Conservation (phyloP, 2,113 vertebrate genomes). For the Chunga burmeisteri region DNA sequence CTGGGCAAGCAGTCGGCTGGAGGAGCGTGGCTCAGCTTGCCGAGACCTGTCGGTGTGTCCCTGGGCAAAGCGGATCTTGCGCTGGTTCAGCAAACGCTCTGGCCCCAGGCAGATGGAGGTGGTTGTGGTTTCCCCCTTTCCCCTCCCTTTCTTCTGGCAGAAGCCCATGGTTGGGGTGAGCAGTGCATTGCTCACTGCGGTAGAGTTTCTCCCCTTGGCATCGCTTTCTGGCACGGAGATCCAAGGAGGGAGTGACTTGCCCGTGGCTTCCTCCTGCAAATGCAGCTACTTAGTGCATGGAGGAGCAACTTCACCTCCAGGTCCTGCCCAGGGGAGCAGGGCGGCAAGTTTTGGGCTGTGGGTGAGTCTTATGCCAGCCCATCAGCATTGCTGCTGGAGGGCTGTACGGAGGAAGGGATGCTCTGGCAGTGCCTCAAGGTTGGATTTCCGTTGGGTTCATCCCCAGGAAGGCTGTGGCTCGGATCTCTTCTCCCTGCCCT, state of each 20-base stretch:
- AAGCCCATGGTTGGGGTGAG: slow-evolving; percentile 46
- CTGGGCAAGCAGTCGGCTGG: neutral
- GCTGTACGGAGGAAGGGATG: neutral
- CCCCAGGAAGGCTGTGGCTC: neutral
- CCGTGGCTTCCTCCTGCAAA: neutral
- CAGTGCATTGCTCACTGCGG: slow-evolving; percentile 38
- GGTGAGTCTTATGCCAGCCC: accelerated
- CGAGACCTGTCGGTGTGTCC: neutral
- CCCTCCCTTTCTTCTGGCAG: slow-evolving; percentile 61
- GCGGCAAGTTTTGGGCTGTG: neutral
- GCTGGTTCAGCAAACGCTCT: slow-evolving; percentile 35
- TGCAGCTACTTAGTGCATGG: neutral
- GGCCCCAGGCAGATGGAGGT: slow-evolving; percentile 19
- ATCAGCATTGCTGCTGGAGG: neutral
- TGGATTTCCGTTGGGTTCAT: slow-evolving; percentile 13
- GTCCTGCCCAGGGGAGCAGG: neutral
- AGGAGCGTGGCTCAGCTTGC: slow-evolving; percentile 41
- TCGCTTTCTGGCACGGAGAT: neutral
- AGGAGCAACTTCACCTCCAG: neutral
- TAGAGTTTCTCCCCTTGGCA: slow-evolving; percentile 62
- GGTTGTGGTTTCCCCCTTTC: slow-evolving; percentile 57
- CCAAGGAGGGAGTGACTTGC: slow-evolving; percentile 24
- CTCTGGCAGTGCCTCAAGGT: neutral
- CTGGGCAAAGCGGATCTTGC: neutral
- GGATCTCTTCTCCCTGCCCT: neutral